Percentiles rank a stretch among this genome's conserved stretches.
Conservation (phyloP, 2,113 vertebrate genomes). For the Peromyscus californicus region DNA sequence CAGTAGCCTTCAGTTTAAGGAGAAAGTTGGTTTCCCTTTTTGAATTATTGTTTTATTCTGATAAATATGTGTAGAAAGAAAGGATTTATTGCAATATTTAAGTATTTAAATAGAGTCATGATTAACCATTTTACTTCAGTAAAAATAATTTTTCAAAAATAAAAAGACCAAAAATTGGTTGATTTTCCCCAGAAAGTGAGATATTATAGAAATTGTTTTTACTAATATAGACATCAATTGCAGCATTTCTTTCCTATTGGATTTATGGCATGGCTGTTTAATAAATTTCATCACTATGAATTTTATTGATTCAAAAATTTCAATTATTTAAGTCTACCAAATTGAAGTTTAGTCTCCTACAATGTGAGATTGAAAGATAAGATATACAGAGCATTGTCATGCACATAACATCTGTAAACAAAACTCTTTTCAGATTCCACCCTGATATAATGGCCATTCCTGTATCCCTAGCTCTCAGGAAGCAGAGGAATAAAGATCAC, state of each 20-base stretch:
- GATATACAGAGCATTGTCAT: not conserved
- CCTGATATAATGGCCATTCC: no score
- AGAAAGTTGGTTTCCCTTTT: conserved; percentile 81
- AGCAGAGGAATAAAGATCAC: not conserved
- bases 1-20: conserved; percentile 80
- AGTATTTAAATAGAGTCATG: conserved; percentile 64
- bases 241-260: not conserved
- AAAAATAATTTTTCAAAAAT: conserved; percentile 28
- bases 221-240: not conserved
- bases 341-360: conserved; percentile 52
- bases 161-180: conserved; percentile 36
- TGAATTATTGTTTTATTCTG: conserved; percentile 80
- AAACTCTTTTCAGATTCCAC: not conserved
- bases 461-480: not conserved
- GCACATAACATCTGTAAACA: not conserved
- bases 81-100: conserved; percentile 73
- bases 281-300: not conserved
- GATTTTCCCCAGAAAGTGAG: not conserved
- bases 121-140: conserved; percentile 51
- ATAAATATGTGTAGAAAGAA: conserved; percentile 61
- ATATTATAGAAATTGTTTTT: conserved; percentile 44
- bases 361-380: not conserved
- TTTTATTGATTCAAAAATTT: conserved; percentile 6
- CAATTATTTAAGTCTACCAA: not conserved
- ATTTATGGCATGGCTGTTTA: not conserved